Conservation (phyloP, 2,113 vertebrate genomes). For the Heterocephalus glaber region DNA sequence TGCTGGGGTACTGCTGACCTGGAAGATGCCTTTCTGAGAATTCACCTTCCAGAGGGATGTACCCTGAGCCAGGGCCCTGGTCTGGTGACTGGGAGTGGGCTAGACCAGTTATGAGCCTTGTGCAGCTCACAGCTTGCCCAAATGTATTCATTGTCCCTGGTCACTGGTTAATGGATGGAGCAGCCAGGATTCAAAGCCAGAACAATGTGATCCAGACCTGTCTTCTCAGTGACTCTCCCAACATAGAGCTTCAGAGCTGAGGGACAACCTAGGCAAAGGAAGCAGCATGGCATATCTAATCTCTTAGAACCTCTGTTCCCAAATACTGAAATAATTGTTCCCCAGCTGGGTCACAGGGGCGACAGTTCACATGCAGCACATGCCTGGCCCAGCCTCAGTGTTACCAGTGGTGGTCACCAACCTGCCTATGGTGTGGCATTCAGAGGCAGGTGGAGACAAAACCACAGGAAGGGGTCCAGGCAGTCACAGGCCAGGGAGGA, state of each 20-base stretch:
- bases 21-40: neutral
- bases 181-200: neutral
- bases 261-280: neutral
- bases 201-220: neutral
- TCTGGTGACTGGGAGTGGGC: neutral
- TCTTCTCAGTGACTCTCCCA: neutral
- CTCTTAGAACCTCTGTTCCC: neutral
- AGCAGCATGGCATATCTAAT: neutral
- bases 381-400: neutral
- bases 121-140: neutral
- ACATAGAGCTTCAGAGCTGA: neutral
- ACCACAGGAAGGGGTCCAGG: neutral
- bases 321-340: neutral
- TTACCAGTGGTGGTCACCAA: neutral
- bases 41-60: neutral
- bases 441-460: neutral
- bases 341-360: neutral
- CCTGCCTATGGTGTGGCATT: too few relatives aligned
- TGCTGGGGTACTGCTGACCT: neutral
- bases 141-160: neutral
- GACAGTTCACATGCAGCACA: neutral
- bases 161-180: neutral
- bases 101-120: neutral
- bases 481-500: neutral
- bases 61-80: neutral